phyloP scores from a whole-genome alignment of 2,113 vertebrate genomes.

The Tachuris rubrigastra region DNA sequence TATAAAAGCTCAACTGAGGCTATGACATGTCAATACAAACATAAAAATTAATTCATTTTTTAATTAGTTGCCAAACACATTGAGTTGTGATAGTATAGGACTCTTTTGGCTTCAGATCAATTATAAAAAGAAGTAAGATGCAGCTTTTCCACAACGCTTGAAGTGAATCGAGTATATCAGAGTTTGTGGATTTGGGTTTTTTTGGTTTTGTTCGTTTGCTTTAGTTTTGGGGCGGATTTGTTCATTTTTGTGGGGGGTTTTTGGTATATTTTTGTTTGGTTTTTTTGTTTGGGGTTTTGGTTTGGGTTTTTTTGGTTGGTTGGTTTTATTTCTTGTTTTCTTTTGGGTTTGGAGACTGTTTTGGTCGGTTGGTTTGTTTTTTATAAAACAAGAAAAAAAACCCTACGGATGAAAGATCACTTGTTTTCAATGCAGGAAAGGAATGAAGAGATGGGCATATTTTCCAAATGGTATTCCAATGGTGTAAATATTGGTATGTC shows the following conservation, averaged over 20 bases:
- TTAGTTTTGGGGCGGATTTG: neutral
- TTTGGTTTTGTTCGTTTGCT: neutral
- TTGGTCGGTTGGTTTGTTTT: neutral
- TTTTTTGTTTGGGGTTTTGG: neutral
- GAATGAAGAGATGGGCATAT: neutral
- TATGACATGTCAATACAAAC: neutral
- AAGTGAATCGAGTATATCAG: neutral
- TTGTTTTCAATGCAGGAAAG: neutral
- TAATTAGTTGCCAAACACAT: neutral
- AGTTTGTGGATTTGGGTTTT: neutral
- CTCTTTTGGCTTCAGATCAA: neutral
- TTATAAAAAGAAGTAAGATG: neutral
- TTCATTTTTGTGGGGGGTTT: neutral
- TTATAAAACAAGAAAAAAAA: neutral
- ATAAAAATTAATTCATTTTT: neutral
- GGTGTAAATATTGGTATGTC: neutral
- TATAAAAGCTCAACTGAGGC: neutral
- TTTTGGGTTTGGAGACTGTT: neutral
- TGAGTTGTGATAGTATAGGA: neutral
- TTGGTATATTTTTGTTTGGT: neutral
- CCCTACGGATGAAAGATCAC: neutral
- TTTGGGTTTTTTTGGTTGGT: too few species aligned
- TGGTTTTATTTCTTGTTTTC: neutral
- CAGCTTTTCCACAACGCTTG: neutral
- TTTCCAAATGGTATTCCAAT: neutral